Evolutionary conservation across 2,888 invertebrate species (phyloP), one percentile per base, ranked within the genome.

Genomic region (Phlogophora meticulosa): DNA sequence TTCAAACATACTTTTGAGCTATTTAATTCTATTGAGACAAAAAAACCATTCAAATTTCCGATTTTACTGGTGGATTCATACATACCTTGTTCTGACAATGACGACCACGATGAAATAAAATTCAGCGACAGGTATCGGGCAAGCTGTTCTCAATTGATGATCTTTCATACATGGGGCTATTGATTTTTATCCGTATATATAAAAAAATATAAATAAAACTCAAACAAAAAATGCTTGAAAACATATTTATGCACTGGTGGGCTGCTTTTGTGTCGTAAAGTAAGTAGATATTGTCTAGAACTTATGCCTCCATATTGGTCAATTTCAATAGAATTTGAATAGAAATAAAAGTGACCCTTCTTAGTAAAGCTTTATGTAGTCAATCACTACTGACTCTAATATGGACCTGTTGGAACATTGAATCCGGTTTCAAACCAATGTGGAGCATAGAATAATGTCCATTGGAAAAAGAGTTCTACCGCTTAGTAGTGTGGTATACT

Each of bases 321-420:
- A n/a, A 76, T 49, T 70, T 70, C 69, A 70, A 70, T 70, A 69
- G 69, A 53, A 76, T 70, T 76, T 76, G n/a, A n/a, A n/a, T n/a
- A n/a, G n/a, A 76, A 68, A 70, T 76, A 55, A 76, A 70, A 70
- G 13, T 76, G 70, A 17, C 15, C 72, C 32, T 49, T 55, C 55
- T 42, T 36, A 55, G 76, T 20, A 22, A 48, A 38, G 17, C 55
- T 76, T 70, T 70, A 34, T 70, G 69, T 68, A 42, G 69, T 70
- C 76, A 76, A 76, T 70, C 69, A 70, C 42, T n/a, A 20, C 7
- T 0, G 38, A 38, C 43, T 74, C 43, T 40, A 66, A 69, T 52
- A 76, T 76, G 68, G 69, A 49, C 32, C 22, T 76, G 76, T 53
- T 43, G 32, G 13, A 2, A 22, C 46, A 42, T 46, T 38, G 36